Evolutionary conservation across 2,797 vertebrate species (phyloP).

Genomic region (Cyclura pinguis): DNA sequence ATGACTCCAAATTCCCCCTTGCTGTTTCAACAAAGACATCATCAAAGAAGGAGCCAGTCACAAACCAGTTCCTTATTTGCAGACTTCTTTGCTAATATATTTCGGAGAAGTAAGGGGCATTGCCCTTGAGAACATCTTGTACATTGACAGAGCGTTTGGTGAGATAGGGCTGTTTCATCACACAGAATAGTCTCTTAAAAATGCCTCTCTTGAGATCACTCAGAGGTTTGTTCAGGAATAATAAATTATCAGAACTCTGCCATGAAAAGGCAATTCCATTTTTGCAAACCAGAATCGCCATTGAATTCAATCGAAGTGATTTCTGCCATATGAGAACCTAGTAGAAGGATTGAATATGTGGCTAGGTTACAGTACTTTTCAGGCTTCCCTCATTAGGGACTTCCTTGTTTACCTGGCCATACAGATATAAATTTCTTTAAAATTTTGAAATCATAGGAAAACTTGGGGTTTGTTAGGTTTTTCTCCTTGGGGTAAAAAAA

Average conservation of each 20-base stretch:
- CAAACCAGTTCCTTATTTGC: conserved; percentile 21
- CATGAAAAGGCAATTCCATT: not conserved
- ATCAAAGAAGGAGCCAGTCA: conserved; percentile 15
- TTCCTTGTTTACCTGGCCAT: not conserved
- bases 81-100: not conserved
- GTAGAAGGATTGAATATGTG: not conserved
- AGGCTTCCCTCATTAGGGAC: not conserved
- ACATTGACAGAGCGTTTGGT: not conserved
- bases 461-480: not conserved
- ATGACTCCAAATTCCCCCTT: not conserved
- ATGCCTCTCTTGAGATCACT: not conserved
- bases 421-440: not conserved
- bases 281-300: not conserved
- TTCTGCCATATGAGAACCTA: not conserved
- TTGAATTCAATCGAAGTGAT: not conserved
- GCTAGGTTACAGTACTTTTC: not conserved
- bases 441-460: not conserved
- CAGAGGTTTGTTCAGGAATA: not conserved
- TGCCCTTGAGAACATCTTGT: not conserved
- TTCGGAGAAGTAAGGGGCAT: not conserved
- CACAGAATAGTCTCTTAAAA: not conserved
- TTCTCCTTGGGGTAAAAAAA: not conserved
- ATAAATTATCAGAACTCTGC: not conserved
- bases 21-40: conserved; percentile 2
- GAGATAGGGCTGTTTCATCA: not conserved